phyloP scores from a whole-genome alignment of 1,140 invertebrate species.

The Anoplolepis gracilipes region DNA sequence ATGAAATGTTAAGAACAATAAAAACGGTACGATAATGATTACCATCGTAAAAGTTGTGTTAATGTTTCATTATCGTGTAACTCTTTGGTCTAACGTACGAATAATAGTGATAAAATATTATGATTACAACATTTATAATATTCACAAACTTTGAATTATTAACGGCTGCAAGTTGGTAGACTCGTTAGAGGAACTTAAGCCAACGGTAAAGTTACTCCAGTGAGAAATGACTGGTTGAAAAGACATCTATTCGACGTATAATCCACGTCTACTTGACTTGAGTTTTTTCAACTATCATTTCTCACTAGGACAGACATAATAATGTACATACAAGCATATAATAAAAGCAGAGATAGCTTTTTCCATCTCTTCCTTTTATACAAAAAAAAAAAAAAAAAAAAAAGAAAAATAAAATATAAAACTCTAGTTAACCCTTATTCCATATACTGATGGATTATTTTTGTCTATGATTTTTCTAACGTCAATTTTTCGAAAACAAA shows the following conservation, averaged over 20 bases:
- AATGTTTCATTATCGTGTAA: background rate
- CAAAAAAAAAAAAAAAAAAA: too few species aligned
- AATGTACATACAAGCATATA: conserved; percentile 46
- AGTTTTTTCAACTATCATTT: too few species aligned
- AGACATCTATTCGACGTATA: too few species aligned
- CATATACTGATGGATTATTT: too few species aligned
- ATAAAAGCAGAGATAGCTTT: conserved; percentile 55
- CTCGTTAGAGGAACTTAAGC: conserved; percentile 12
- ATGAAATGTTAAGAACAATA: conserved; percentile 26
- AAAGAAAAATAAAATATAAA: too few species aligned
- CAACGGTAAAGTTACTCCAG: conserved; percentile 15
- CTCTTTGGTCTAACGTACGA: background rate
- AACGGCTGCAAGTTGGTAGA: background rate
- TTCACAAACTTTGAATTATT: conserved; percentile 27
- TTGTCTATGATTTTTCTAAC: too few species aligned
- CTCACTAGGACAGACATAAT: too few species aligned
- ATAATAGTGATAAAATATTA: conserved; percentile 20
- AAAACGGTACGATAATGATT: conserved; percentile 5
- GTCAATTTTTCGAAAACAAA: too few species aligned
- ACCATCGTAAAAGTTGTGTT: conserved; percentile 19
- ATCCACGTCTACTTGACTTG: too few species aligned
- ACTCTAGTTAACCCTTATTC: too few species aligned
- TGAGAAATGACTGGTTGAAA: too few species aligned
- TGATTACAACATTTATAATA: conserved; percentile 32
- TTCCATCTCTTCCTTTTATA: conserved; percentile 4